Evolutionary conservation across 2,113 vertebrate genomes (phyloP), one percentile per base, ranked within the genome.

Genomic region (Chaetodon auriga): DNA sequence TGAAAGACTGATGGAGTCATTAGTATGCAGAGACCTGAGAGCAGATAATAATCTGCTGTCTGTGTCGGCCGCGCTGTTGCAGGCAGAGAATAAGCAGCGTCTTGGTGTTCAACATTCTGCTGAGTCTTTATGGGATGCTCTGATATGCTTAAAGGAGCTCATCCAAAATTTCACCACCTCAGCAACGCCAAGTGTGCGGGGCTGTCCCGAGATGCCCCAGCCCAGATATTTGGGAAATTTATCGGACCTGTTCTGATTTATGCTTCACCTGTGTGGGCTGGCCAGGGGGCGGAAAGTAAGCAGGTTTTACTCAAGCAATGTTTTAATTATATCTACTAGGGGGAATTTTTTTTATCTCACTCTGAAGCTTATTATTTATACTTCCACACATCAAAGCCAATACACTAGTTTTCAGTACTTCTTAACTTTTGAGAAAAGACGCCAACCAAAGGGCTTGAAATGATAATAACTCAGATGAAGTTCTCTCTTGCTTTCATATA

Each of bases 101-200:
- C 23, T 55, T 12, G 14, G 64, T 64, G 78, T 78, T 82, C 49
- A 61, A 68, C 75, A 75, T 76, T 88, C 75, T 79, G 76, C 87
- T 88, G 80, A 83, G 71, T 13, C 61, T 89, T 77, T 54, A 82
- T 36, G 49, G 45, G 64, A 75, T 49, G 36, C 72, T 81, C 75
- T 68, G 80, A 86, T 90, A 81, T 86, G 82, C 87, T 93, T 84
- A 82, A 79, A 87, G 70, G 69, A 69, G 62, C 73, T 89, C 84
- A 84, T 90, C 81, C 70, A 60, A 85, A 83, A 84, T 86, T 76
- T 84, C 78, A 41, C 72, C 73, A 49, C 2, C 72, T 92, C 89
- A 89, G 92, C 90, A 80, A 25, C 53, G 75, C 74, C 25, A 53
- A 65, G 63, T 14, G 61, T 49, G 74, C 78, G 75, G 46, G 18